A percentile compares a stretch with the other conserved stretches of the same genome.
Conservation (phyloP, 2,797 vertebrate species). For the Botia kubotai region DNA sequence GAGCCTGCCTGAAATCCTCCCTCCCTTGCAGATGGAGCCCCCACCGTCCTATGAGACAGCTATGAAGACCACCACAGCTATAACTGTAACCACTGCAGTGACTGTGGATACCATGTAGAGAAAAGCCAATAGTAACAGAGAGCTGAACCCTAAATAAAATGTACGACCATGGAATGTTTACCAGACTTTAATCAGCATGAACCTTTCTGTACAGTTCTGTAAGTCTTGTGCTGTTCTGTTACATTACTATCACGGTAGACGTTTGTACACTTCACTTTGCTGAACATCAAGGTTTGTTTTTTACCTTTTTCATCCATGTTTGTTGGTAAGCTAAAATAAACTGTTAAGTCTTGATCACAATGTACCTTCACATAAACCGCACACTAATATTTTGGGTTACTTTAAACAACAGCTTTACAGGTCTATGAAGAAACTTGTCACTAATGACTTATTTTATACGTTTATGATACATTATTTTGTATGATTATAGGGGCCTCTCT, state of each 20-base stretch:
- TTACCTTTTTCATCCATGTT: not conserved
- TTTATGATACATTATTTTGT: not conserved
- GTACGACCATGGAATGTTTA: not conserved
- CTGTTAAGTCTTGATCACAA: not conserved
- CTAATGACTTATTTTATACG: not conserved
- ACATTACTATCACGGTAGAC: not conserved
- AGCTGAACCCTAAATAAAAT: not conserved
- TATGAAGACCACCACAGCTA: conserved; percentile 77
- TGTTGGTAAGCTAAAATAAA: not conserved
- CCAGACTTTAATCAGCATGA: not conserved
- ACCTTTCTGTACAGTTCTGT: not conserved
- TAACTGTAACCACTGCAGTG: conserved; percentile 38
- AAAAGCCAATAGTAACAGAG: not conserved
- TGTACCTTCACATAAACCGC: not conserved
- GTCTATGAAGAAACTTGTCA: not conserved
- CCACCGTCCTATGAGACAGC: conserved; percentile 81
- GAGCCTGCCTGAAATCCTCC: conserved; percentile 67
- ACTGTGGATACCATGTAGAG: not conserved
- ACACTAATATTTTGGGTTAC: not conserved
- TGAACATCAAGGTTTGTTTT: not conserved
- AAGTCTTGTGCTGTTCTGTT: not conserved
- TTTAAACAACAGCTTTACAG: not conserved
- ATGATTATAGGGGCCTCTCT: not conserved
- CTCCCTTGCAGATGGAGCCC: conserved; percentile 78
- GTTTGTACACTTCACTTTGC: not conserved